Evolutionary conservation across 1,140 invertebrate species (phyloP).

Genomic region (Macrobrachium rosenbergii): DNA sequence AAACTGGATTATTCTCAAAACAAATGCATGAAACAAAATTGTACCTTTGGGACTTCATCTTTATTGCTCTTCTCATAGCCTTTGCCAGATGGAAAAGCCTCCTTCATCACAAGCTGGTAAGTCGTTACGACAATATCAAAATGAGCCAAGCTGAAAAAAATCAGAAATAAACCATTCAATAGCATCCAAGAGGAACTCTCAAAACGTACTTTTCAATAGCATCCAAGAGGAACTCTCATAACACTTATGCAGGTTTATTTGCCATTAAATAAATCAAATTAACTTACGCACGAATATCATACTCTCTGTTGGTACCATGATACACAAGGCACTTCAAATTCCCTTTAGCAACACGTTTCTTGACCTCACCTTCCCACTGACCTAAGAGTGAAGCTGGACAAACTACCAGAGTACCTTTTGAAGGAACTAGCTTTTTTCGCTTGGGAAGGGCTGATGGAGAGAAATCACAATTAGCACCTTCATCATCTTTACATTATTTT

Average conservation of each 20-base stretch:
- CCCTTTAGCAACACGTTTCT: constrained; percentile 76
- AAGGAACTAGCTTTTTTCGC: constrained; percentile 64
- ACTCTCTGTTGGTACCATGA: constrained; percentile 84
- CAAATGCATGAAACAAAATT: background rate
- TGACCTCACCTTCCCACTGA: constrained; percentile 91
- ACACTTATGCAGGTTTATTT: background rate
- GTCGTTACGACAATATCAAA: constrained; percentile 85
- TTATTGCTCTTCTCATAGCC: constrained; percentile 39
- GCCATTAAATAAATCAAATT: no score
- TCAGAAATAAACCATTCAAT: background rate
- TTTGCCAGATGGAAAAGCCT: constrained; percentile 50
- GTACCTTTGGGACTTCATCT: constrained; percentile 60
- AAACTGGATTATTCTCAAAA: no score
- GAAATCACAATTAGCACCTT: background rate
- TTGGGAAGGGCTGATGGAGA: background rate
- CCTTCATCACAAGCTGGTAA: constrained; percentile 71
- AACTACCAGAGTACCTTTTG: constrained; percentile 83
- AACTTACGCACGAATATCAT: constrained; percentile 6
- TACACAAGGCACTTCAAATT: constrained; percentile 79
- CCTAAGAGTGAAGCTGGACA: constrained; percentile 82
- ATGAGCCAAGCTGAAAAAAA: constrained; percentile 60
- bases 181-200: background rate
- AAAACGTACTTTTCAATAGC: constrained; percentile 7
- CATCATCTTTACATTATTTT: background rate
- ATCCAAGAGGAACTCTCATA: background rate